Evolutionary conservation across 2,888 invertebrate species (phyloP).

Genomic region (Ectropis crepuscularia): DNA sequence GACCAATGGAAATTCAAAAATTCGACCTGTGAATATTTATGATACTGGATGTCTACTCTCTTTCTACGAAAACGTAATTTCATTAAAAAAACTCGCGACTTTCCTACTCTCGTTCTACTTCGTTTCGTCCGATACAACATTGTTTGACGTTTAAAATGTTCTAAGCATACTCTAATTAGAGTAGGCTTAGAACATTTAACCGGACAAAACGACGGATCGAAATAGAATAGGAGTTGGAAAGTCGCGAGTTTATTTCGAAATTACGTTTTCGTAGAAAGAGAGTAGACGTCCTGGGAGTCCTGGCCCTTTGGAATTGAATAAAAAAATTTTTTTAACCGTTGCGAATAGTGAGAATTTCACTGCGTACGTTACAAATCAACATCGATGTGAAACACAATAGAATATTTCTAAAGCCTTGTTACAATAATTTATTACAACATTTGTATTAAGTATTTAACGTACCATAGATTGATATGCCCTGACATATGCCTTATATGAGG

Average conservation of each 20-base stretch:
- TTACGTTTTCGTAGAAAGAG: no score
- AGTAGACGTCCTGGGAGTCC: no score
- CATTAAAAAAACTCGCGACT: no score
- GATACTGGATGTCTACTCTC: slow-evolving; percentile 16
- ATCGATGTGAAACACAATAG: slow-evolving; percentile 1
- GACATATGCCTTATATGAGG: neutral
- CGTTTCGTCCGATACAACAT: no score
- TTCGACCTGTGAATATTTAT: slow-evolving; percentile 13
- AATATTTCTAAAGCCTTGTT: neutral
- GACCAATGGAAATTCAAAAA: slow-evolving; percentile 17
- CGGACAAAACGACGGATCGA: no score
- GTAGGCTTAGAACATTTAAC: no score
- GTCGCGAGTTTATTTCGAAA: no score
- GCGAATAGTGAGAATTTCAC: neutral
- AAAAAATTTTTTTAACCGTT: neutral
- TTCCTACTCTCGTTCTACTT: no score
- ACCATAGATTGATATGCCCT: neutral
- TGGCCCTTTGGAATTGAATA: no score
- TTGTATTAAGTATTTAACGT: neutral
- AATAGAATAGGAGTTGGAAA: no score
- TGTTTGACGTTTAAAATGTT: no score
- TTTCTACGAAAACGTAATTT: slow-evolving; percentile 2
- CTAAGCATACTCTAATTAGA: no score
- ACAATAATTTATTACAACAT: slow-evolving; percentile 4
- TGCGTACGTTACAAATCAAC: neutral